Evolutionary conservation across 1,140 invertebrate genomes (phyloP), one percentile per base, ranked within the genome.

Genomic region (Planococcus citri): DNA sequence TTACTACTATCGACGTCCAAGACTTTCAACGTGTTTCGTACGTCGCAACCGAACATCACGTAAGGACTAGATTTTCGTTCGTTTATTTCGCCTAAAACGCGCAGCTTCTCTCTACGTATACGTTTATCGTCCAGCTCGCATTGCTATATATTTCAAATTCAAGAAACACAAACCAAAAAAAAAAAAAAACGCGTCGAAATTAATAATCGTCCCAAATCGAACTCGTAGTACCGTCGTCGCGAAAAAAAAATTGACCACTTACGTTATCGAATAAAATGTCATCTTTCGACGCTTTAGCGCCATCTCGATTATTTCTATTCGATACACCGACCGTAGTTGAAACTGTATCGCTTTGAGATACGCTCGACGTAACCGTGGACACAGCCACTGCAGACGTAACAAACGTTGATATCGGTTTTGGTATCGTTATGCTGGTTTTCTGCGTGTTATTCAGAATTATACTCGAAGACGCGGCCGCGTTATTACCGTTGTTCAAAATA

Each of bases 31-130:
- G 60, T 64, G 20, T 27, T 64, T 20, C 60, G 9, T 9, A 64
- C 60, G 17, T 64, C 60, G 60, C 60, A 64, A 64, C 60, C 60
- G 60, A 64, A 64, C 60, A 64, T 64, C 22, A 64, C 60, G 60
- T 25, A 64, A 4, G 60, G 60, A 64, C 60, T 64, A 64, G 60
- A 64, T 64, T 64, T 64, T 25, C 60, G 20, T 25, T 64, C 60
- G 25, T 64, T 64, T 14, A 64, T 20, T 25, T 64, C 60, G 60
- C 22, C 60, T 20, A 64, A 64, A 14, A 64, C 25, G 21, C 60
- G 60, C 17, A 64, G 25, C 25, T 64, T 64, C 21, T 27, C 25
- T 64, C 24, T 64, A 64, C 25, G 60, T 21, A 24, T 64, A 64
- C 60, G 12, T 64, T 27, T 24, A 17, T 64, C 60, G 21, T 25